Base-by-base conservation (phyloP, 2,797 vertebrate species). In the Cyprinodon diabolis region DNA sequence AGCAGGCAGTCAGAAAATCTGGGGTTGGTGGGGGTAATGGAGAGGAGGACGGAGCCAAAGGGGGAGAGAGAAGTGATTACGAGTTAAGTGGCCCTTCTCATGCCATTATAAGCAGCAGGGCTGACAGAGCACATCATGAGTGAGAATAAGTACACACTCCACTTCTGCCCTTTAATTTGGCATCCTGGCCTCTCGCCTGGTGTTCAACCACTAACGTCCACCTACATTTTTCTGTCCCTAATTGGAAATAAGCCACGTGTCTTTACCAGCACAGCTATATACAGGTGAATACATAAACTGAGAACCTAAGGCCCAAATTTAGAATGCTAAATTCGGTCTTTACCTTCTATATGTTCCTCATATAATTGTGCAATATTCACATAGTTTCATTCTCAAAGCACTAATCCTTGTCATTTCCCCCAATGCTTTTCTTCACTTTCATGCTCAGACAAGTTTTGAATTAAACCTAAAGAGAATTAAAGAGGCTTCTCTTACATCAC, bases 21-120 rank as follows among this genome's bases (percentile, higher is more conserved):
- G 79, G 88, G 80, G 81, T 71, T 75, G 80, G 75, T 65, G 62
- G 67, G 80, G 78, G 81, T 67, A 67, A 30, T 75, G 74, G 78
- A 86, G 83, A 81, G 72, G 87, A 91, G 84, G 77, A 84, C 84
- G 72, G 86, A 85, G 86, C 86, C 86, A 90, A 85, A 80, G 86
- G 88, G 86, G 82, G 85, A 86, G 84, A 78, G 89, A 84, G 92
- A 79, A 88, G 89, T 94, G 93, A 95, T 95, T 94, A 92, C 74
- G 75, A 90, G 92, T 93, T 93, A 94, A 95, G 93, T 92, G 93
- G 92, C 88, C 90, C 92, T 91, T 92, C 92, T 91, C 90, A 82
- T 93, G 90, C 90, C 91, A 93, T 91, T 91, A 91, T 88, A 85
- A 88, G 90, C 87, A 88, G 80, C 84, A 80, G 86, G 90, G 87